Base-by-base conservation (phyloP, 2,797 vertebrate genomes). In the Sphenopsis melanotis region DNA sequence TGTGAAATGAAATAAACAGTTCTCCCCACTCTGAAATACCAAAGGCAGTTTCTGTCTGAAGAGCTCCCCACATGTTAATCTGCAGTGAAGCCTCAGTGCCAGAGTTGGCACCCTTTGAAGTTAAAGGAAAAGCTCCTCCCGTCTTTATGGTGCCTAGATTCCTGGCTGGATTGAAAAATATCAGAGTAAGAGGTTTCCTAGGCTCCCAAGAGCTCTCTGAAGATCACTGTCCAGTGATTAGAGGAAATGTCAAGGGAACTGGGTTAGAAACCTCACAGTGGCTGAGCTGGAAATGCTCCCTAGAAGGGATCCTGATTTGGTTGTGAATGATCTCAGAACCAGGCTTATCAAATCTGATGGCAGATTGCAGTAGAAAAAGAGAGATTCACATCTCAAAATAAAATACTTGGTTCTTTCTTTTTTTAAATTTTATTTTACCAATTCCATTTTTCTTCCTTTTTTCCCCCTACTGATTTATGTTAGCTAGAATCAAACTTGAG, bases 31-130 rank as follows among this genome's bases (percentile, higher is more conserved):
- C 59, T 2, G 8, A 50, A 87, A 79, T 39, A 60, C 66, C 32
- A 81, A 34, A 63, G 63, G 34, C 39, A 44, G 27, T 22, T 79
- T 49, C 64, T 69, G 56, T 64, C 59, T 78, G 57, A 92, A 89
- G 75, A 85, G 32, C 41, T 70, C 55, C 56, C 63, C 17, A 7
- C 3, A 19, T 55, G 15, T 63, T 80, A 80, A 91, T 85, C 68
- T 83, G 32, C 79, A 85, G 34, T 13, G 56, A 89, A 90, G 26
- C 69, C 29, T 78, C 36, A 17, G 36, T 68, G 70, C 37, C 77
- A 90, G 75, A 82, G 44, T 56, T 72, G 52, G 23, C 83, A 89
- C 61, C 12, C 50, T 95, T 83, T 94, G 87, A 91, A 91, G 91
- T 71, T 42, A 83, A 83, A 69, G 65, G 21, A 69, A 90, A 88